phyloP scores from a whole-genome alignment of 2,113 vertebrate species.

The Cygnus buccinator region DNA sequence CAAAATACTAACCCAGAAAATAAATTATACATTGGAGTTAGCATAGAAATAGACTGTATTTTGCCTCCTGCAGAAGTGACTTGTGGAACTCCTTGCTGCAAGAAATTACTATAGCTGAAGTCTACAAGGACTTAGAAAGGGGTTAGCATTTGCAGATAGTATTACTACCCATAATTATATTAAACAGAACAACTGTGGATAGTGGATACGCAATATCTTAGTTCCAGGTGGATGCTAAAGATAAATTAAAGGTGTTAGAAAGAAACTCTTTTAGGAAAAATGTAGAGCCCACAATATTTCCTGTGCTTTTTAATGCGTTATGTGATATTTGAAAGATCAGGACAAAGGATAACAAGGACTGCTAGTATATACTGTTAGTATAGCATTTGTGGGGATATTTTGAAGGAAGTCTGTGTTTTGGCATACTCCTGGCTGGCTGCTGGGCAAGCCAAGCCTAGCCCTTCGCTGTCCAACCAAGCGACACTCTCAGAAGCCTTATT shows the following conservation, averaged over 20 bases:
- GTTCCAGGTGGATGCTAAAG: neutral
- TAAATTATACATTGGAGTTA: conserved; percentile 53
- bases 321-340: neutral
- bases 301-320: neutral
- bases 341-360: neutral
- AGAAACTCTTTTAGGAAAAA: neutral
- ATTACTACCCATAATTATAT: neutral
- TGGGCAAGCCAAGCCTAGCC: neutral
- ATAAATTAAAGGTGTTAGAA: neutral
- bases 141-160: neutral
- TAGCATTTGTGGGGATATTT: neutral
- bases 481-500: neutral
- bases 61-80: neutral
- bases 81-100: conserved; percentile 54
- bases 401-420: neutral
- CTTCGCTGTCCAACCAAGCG: neutral
- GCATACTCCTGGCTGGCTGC: neutral
- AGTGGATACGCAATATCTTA: neutral
- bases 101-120: conserved; percentile 32
- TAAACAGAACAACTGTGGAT: neutral
- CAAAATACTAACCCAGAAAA: conserved; percentile 58
- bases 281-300: neutral
- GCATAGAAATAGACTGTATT: conserved; percentile 38
- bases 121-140: neutral
- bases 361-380: neutral